phyloP scores from a whole-genome alignment of 2,888 invertebrate species.

The Thecocarcelia acutangulata region DNA sequence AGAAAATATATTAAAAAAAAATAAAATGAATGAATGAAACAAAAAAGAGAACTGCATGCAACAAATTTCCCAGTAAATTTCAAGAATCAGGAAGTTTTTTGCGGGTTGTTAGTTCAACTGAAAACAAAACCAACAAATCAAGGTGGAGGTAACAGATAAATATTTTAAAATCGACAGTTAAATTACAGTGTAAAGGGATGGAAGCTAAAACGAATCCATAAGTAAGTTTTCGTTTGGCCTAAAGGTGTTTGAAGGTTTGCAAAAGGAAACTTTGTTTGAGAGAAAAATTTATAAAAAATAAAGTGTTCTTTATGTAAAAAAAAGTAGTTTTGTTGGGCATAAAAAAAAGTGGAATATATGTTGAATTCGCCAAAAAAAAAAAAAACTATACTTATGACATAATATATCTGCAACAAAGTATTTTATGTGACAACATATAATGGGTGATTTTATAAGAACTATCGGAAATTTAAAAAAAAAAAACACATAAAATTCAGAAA shows the following conservation, averaged over 20 bases:
- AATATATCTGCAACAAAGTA: too few species aligned
- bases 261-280: background rate
- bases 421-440: too few species aligned
- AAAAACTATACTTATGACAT: too few species aligned
- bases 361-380: too few species aligned
- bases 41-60: constrained; percentile 29
- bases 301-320: too few species aligned
- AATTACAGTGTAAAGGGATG: constrained; percentile 24
- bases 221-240: background rate
- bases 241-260: background rate
- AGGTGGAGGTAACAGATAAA: constrained; percentile 24
- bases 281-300: too few species aligned
- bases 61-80: constrained; percentile 41
- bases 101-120: constrained; percentile 26
- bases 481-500: too few species aligned
- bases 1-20: background rate
- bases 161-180: constrained; percentile 41
- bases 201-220: background rate
- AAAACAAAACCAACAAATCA: constrained; percentile 29
- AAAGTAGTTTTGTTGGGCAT: too few species aligned
- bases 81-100: constrained; percentile 44
- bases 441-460: too few species aligned
- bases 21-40: constrained; percentile 23
- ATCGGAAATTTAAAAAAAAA: too few species aligned
- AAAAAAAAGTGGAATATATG: too few species aligned